Conservation (phyloP, 1,140 invertebrate genomes). For the Ephestia elutella region DNA sequence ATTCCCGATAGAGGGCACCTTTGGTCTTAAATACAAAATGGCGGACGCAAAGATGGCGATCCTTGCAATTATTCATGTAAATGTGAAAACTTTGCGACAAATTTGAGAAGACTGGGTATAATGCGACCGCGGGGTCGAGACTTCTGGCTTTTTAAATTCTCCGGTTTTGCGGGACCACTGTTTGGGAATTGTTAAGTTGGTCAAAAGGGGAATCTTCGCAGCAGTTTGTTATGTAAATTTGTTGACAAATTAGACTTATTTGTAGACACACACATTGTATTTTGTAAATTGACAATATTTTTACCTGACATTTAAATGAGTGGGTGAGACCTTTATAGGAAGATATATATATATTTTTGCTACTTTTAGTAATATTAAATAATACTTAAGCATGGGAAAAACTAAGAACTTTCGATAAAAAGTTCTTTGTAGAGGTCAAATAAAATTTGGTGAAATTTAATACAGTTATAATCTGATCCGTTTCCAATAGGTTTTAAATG, state of each 20-base stretch:
- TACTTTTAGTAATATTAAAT: no score
- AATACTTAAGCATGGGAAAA: no score
- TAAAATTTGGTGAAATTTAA: no score
- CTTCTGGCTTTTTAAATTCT: slow-evolving; percentile 5
- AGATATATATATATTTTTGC: no score
- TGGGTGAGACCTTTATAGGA: no score
- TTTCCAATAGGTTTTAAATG: no score
- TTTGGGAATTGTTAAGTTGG: not conserved
- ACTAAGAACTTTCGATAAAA: no score
- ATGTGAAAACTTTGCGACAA: slow-evolving; percentile 24
- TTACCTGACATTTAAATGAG: no score
- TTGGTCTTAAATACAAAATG: slow-evolving; percentile 5
- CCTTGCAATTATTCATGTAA: slow-evolving; percentile 25
- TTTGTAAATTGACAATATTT: no score
- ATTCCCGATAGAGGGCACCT: not conserved
- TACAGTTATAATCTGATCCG: no score
- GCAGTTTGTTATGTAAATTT: not conserved
- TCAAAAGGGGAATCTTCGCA: not conserved
- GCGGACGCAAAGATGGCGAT: slow-evolving; percentile 14
- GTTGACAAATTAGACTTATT: not conserved
- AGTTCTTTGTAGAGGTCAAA: no score
- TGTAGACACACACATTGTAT: no score
- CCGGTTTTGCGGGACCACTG: not conserved
- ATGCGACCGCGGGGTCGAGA: not conserved
- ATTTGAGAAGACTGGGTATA: slow-evolving; percentile 21